Evolutionary conservation across 2,113 vertebrate genomes (phyloP).

Genomic region (Rhinolophus sinicus): DNA sequence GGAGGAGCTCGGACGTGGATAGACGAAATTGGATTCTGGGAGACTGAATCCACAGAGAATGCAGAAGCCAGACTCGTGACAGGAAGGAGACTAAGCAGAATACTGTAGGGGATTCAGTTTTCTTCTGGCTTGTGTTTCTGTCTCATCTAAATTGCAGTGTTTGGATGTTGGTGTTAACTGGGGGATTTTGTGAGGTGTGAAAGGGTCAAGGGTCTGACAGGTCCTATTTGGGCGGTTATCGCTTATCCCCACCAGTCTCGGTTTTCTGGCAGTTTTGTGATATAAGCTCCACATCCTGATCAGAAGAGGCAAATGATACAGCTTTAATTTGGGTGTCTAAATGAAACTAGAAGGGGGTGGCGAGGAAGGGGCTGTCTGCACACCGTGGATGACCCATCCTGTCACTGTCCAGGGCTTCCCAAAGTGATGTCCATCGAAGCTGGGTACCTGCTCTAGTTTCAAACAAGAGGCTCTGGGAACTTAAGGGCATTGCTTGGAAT

Average conservation of each 20-base stretch:
- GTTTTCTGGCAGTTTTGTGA: not conserved
- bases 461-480: not conserved
- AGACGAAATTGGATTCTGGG: not conserved
- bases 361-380: not conserved
- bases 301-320: not conserved
- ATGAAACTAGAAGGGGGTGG: not conserved
- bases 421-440: not conserved
- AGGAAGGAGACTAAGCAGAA: not conserved
- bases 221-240: not conserved
- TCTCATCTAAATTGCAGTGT: not conserved
- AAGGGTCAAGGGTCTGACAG: not conserved
- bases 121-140: not conserved
- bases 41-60: not conserved
- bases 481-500: not conserved
- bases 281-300: not conserved
- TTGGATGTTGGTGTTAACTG: not conserved
- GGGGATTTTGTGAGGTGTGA: not conserved
- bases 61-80: slow-evolving; percentile 17
- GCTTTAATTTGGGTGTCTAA: not conserved
- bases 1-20: not conserved
- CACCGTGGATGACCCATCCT: not conserved
- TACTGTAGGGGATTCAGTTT: not conserved
- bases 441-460: not conserved
- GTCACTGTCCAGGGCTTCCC: not conserved
- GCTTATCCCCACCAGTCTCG: not conserved